Evolutionary conservation across 1,140 invertebrate species (phyloP), one percentile per base, ranked within the genome.

Genomic region (Sinella curviseta): DNA sequence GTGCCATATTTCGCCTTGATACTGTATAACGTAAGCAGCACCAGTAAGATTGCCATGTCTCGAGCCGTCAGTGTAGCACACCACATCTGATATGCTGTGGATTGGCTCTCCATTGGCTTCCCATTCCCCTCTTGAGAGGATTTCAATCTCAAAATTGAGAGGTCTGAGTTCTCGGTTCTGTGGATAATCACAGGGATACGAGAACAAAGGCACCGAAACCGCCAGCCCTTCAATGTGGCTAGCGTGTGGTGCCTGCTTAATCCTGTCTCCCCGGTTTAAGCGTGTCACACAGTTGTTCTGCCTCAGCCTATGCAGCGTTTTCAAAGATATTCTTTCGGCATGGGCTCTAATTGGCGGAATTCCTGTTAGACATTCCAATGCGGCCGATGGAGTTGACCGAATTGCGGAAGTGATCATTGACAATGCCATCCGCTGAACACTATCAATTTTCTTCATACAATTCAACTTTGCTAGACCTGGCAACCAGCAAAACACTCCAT

Each of bases 31-130:
- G 55, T n/a, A 60, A 3, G 55, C 55, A 14, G 14, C 14, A 4
- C 55, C 55, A 4, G 55, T 60, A 3, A 12, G 12, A 8, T 26
- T 24, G n/a, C 24, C 24, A 24, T 60, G 55, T n/a, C 55, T 14
- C 4, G 76, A 77, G 28, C 57, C 76, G 28, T 77, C 76, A 1
- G 76, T 77, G 33, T 35, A 77, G 33, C 76, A 77, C 0, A 60
- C 14, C 1, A 77, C 39, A 17, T 48, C 39, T n/a, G 24, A n/a
- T n/a, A n/a, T n/a, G n/a, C n/a, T n/a, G n/a, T n/a, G n/a, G n/a
- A n/a, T n/a, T n/a, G n/a, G n/a, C 76, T 33, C 33, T 8, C 1
- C n/a, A 17, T 3, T 4, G 17, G 1, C 2, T 31, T 1, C 14
- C 26, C 14, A 1, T 17, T 24, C 16, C 2, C 55, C 24, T 26